phyloP scores from a whole-genome alignment of 2,113 vertebrate genomes.

The Tyrannus savana region DNA sequence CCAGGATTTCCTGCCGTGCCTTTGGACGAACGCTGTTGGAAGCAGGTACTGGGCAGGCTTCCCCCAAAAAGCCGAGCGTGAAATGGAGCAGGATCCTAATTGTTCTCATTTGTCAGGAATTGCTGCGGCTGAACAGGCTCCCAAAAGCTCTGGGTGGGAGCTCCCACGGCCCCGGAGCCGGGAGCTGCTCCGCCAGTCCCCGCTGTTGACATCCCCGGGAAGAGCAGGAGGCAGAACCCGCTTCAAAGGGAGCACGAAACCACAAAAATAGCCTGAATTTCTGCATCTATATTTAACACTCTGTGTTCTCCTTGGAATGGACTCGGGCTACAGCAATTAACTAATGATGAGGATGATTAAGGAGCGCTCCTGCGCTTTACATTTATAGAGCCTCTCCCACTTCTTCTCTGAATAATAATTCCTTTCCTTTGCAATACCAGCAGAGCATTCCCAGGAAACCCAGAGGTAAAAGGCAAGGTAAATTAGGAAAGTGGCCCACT shows the following conservation, averaged over 20 bases:
- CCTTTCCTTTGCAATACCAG: neutral
- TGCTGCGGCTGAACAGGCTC: neutral
- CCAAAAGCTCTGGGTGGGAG: neutral
- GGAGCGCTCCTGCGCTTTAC: conserved; percentile 3
- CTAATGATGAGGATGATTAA: conserved; percentile 58
- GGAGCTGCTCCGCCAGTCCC: neutral
- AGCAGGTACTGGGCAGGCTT: neutral
- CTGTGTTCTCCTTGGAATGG: conserved; percentile 33
- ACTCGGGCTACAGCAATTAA: conserved; percentile 25
- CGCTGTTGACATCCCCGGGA: neutral
- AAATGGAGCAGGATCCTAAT: neutral
- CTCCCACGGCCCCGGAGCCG: neutral
- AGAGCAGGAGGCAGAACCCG: neutral
- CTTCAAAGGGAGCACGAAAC: neutral
- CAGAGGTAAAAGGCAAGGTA: neutral
- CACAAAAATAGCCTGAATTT: neutral
- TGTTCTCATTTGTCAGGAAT: neutral
- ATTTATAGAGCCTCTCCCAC: conserved; percentile 26
- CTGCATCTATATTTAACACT: conserved; percentile 44
- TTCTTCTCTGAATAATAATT: conserved; percentile 25
- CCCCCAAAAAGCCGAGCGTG: neutral
- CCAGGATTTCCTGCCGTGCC: rapidly evolving
- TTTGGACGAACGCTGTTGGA: rapidly evolving
- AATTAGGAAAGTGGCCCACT: neutral
- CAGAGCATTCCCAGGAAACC: neutral